These are phyloP conservation scores for Xenotilapia flavipinnis DNA, from an alignment of 2,113 vertebrate genomes.

Conservation along the genomic window DNA sequence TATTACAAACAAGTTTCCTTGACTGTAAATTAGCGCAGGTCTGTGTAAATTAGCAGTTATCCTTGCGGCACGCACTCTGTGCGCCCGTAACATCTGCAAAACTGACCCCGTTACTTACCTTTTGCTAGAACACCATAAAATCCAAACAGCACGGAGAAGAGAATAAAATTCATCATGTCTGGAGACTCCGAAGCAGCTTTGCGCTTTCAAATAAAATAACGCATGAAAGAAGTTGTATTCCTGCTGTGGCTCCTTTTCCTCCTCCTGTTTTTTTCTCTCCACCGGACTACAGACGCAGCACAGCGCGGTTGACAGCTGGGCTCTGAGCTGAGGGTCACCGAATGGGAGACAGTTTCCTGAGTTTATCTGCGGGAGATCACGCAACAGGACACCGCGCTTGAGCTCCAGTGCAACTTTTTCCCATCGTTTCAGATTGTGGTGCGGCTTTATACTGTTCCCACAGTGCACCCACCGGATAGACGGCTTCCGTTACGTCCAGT, in stretches of 20 bases:
- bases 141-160: constrained; percentile 69
- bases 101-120: constrained; percentile 55
- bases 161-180: constrained; percentile 59
- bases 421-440: constrained; percentile 40
- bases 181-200: constrained; percentile 3
- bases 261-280: neutral
- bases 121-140: constrained; percentile 63
- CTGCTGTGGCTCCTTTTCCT: neutral
- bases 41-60: neutral
- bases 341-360: constrained; percentile 27
- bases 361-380: constrained; percentile 42
- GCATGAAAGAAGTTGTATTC: constrained; percentile 21
- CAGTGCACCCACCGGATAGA: constrained; percentile 50
- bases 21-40: neutral
- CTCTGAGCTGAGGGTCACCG: neutral
- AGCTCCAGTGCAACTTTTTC: constrained; percentile 57
- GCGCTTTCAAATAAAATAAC: neutral
- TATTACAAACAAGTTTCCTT: neutral
- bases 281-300: neutral
- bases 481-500: constrained; percentile 54
- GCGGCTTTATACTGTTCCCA: constrained; percentile 74
- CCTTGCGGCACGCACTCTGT: neutral
- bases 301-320: constrained; percentile 5
- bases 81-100: neutral
- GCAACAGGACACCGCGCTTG: constrained; percentile 41